Conservation (phyloP, 2,888 invertebrate genomes). For the Lasioglossum marginatum region DNA sequence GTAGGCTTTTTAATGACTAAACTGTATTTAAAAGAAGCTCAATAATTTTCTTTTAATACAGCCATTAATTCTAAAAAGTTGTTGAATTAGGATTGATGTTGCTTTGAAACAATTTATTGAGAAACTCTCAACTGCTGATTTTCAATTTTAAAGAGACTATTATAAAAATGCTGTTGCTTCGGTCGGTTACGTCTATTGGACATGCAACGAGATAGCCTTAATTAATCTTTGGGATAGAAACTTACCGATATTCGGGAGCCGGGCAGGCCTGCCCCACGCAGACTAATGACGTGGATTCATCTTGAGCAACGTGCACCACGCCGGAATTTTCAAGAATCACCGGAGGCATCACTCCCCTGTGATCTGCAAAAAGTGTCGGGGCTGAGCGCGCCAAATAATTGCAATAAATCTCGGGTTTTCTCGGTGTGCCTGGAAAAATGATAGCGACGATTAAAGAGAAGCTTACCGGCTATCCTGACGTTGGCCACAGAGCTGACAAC, state of each 20-base stretch:
- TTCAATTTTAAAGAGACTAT: too few relatives aligned
- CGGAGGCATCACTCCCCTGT: constrained; percentile 90
- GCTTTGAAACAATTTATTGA: too few relatives aligned
- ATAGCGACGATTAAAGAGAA: background rate
- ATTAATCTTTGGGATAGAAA: constrained; percentile 53
- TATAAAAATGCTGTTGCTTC: constrained; percentile 4
- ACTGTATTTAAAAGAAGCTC: too few relatives aligned
- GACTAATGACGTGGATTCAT: constrained; percentile 90
- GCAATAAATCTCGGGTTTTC: constrained; percentile 15
- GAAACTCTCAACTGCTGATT: too few relatives aligned
- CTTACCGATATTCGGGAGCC: constrained; percentile 91
- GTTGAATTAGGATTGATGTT: too few relatives aligned
- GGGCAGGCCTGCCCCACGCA: constrained; percentile 93
- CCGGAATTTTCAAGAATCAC: constrained; percentile 90
- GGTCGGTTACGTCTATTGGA: constrained; percentile 7
- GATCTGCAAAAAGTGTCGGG: constrained; percentile 85
- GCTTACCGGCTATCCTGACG: constrained; percentile 89
- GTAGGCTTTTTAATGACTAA: too few relatives aligned
- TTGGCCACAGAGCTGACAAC: constrained; percentile 89
- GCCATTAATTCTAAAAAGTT: too few relatives aligned
- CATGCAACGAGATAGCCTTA: constrained; percentile 23
- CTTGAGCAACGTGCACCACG: constrained; percentile 89
- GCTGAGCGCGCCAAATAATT: constrained; percentile 18
- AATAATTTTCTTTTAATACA: too few relatives aligned
- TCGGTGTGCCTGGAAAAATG: background rate